These are phyloP conservation scores for Aulostomus chinensis DNA, from an alignment of 2,797 vertebrate genomes.

Conservation along the genomic window DNA sequence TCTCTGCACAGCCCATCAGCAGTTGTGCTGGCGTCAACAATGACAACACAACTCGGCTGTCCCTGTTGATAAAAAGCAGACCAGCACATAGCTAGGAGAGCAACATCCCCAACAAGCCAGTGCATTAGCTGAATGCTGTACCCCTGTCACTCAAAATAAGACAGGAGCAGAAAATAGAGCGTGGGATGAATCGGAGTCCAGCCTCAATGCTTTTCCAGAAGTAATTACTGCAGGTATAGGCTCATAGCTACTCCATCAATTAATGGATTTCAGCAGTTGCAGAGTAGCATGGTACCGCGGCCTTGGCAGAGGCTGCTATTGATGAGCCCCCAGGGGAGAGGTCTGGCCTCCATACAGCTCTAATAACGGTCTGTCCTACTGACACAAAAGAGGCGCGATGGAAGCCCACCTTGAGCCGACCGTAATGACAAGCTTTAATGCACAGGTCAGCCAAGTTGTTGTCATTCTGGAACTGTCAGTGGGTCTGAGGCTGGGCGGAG, in stretches of 20 bases:
- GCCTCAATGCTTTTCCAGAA: slow-evolving; percentile 38
- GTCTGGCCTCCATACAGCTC: slow-evolving; percentile 64
- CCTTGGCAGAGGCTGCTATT: slow-evolving; percentile 48
- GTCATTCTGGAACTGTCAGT: slow-evolving; percentile 48
- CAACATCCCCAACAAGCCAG: slow-evolving; percentile 44
- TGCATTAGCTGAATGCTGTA: slow-evolving; percentile 41
- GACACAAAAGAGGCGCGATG: slow-evolving; percentile 37
- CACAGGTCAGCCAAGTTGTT: slow-evolving; percentile 70
- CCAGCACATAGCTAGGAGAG: slow-evolving; percentile 34
- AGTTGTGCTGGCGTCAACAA: slow-evolving; percentile 33
- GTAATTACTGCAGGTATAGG: slow-evolving; percentile 64
- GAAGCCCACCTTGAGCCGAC: slow-evolving; percentile 46
- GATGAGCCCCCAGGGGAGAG: slow-evolving; percentile 59
- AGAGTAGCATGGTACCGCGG: slow-evolving; percentile 26
- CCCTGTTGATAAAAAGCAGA: slow-evolving; percentile 58
- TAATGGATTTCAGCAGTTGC: slow-evolving; percentile 64
- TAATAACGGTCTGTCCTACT: slow-evolving; percentile 66
- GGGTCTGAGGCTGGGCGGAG: slow-evolving; percentile 19
- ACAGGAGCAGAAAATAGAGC: slow-evolving; percentile 54
- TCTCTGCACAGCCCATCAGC: slow-evolving; percentile 29
- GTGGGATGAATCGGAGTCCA: slow-evolving; percentile 49
- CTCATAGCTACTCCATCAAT: slow-evolving; percentile 50
- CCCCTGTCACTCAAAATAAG: slow-evolving; percentile 68
- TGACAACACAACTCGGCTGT: slow-evolving; percentile 57
- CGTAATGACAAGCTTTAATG: slow-evolving; percentile 59